Percentiles rank a stretch among this genome's conserved stretches.
phyloP scores from a whole-genome alignment of 2,113 vertebrate genomes.

The Artemisiospiza belli region DNA sequence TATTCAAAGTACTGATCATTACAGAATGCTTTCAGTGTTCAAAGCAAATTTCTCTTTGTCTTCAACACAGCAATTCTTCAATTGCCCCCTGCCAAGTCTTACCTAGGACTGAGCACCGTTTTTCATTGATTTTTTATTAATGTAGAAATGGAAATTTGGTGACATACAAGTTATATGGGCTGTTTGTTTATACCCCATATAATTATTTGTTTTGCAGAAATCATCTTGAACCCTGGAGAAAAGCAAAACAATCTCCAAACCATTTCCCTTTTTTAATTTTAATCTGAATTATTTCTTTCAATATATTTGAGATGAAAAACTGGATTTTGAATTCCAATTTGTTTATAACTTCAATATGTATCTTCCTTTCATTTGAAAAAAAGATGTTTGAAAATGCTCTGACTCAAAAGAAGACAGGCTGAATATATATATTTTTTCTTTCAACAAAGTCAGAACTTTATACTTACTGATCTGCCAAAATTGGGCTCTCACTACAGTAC shows the following conservation, averaged over 20 bases:
- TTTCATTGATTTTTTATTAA: conserved; percentile 9
- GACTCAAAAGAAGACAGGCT: neutral
- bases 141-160: neutral
- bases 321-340: neutral
- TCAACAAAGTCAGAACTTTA: neutral
- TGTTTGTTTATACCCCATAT: neutral
- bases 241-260: neutral
- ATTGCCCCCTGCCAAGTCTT: neutral
- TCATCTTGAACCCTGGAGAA: neutral
- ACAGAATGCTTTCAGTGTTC: conserved; percentile 27
- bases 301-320: neutral
- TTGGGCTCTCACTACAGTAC: neutral
- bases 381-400: neutral
- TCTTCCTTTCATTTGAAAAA: neutral
- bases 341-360: neutral
- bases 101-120: neutral
- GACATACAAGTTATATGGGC: neutral
- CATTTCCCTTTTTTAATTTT: neutral
- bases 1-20: conserved; percentile 26
- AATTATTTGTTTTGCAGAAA: conserved; percentile 33
- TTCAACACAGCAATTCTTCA: neutral
- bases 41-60: conserved; percentile 34
- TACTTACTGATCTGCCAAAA: neutral
- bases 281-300: conserved; percentile 19
- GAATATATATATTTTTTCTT: neutral